Evolutionary conservation across 1,140 invertebrate genomes (phyloP), one percentile per base, ranked within the genome.

Genomic region (Drosophila saltans): DNA sequence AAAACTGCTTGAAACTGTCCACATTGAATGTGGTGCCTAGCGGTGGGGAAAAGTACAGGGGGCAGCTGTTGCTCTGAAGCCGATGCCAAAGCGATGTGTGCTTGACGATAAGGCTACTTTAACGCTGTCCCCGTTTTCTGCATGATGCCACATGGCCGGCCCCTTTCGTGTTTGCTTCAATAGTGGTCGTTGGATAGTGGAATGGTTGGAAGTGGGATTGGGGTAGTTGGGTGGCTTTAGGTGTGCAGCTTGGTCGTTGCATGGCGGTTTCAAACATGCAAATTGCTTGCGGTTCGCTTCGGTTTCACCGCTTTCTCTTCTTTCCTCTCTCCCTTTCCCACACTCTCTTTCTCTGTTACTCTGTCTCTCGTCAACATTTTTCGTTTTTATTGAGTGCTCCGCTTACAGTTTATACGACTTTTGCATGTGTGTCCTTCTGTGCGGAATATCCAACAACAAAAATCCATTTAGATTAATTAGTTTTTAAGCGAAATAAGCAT

Each of bases 401-500:
- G 80, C 74, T 88, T 84, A 89, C 83, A 78, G 85, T 89, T 81
- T 75, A 89, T 85, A 75, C 74, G 52, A 78, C 76, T 72, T 75
- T 73, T 71, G 59, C 69, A 61, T 77, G 63, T 66, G 66, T 67
- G 56, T 57, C 45, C 45, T 48, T 21, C 16, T 68, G 30, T 77
- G 39, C 43, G 16, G 39, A 78, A 59, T 81, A 81, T 86, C 79
- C 84, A 89, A 75, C 84, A 81, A 89, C 84, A 89, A 89, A 89
- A 78, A 89, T 80, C 84, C 84, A 89, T 89, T 89, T 89, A 84
- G 84, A 89, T 89, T 89, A 89, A 89, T 89, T 89, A 89, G 84
- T 89, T 89, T 88, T 89, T 73, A 81, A 89, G 80, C 78, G 78
- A 75, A 81, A 70, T 72, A 70, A 74, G 74, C 65, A 28, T 40